Percentiles rank a stretch among this genome's conserved stretches.
Conservation (phyloP, 1,140 invertebrate genomes). For the Drosophila rhopaloa region DNA sequence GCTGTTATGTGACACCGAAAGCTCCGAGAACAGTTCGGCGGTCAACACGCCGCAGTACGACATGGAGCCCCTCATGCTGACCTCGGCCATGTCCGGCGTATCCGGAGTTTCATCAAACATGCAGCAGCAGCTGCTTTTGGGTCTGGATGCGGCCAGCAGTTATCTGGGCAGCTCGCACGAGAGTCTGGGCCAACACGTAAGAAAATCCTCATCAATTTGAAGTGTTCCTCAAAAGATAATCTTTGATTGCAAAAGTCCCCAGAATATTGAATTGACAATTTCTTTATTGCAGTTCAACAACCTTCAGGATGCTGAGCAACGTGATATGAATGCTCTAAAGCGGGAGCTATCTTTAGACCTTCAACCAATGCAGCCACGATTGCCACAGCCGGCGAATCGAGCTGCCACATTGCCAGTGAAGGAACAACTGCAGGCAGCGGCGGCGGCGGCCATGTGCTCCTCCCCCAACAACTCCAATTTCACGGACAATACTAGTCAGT, state of each 20-base stretch:
- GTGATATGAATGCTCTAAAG: slow-evolving; percentile 81
- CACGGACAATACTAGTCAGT: slow-evolving; percentile 84
- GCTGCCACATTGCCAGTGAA: slow-evolving; percentile 59
- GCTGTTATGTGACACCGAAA: slow-evolving; percentile 73
- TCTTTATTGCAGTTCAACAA: slow-evolving; percentile 59
- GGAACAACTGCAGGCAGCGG: slow-evolving; percentile 61
- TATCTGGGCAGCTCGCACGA: slow-evolving; percentile 76
- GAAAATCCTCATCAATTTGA: background rate
- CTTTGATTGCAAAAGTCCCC: background rate
- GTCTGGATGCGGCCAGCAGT: slow-evolving; percentile 61
- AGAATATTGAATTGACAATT: background rate
- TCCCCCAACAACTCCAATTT: slow-evolving; percentile 84
- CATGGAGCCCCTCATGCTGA: slow-evolving; percentile 79
- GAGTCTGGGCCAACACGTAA: slow-evolving; percentile 74
- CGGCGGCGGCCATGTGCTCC: slow-evolving; percentile 38
- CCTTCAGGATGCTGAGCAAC: slow-evolving; percentile 57
- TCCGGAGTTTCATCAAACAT: slow-evolving; percentile 74
- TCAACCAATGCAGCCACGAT: slow-evolving; percentile 58
- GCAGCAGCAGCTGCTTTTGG: slow-evolving; percentile 71
- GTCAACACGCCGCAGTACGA: slow-evolving; percentile 83
- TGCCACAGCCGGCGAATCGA: slow-evolving; percentile 49
- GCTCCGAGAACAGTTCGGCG: slow-evolving; percentile 82
- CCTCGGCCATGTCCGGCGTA: slow-evolving; percentile 72
- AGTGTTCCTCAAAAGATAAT: background rate
- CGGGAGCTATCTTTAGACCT: slow-evolving; percentile 80